Conservation (phyloP, 2,797 vertebrate genomes). For the Parauchenoglanis ngamensis region DNA sequence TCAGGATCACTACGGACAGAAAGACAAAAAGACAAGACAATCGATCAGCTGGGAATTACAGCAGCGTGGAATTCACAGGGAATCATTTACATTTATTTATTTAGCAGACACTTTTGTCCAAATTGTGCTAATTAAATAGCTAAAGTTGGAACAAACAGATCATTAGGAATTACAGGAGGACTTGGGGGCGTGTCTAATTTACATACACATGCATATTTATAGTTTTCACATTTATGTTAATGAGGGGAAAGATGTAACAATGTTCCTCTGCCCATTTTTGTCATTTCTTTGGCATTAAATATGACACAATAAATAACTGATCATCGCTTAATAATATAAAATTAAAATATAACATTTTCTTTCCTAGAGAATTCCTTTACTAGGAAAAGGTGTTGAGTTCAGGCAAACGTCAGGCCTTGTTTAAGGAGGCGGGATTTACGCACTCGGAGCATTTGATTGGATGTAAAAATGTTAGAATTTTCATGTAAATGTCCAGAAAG, state of each 20-base stretch:
- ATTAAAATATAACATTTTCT: not conserved
- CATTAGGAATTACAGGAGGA: not conserved
- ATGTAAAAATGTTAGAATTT: not conserved
- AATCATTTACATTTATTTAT: not conserved
- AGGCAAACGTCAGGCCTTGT: not conserved
- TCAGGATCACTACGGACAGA: slow-evolving; percentile 83
- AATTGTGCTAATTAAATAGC: not conserved
- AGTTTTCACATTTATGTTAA: not conserved
- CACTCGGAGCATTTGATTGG: not conserved
- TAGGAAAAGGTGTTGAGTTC: not conserved
- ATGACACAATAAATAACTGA: not conserved
- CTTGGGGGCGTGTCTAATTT: not conserved
- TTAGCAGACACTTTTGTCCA: not conserved
- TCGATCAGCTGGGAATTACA: not conserved
- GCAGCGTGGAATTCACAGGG: not conserved
- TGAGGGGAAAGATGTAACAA: not conserved
- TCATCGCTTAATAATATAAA: not conserved
- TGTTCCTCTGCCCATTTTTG: not conserved
- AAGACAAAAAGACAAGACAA: not conserved
- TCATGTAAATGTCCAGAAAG: not conserved
- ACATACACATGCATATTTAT: not conserved
- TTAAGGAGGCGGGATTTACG: not conserved
- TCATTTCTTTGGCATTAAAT: too few species aligned
- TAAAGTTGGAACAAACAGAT: not conserved
- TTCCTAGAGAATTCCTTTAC: not conserved